Percentiles rank a stretch among this genome's conserved stretches.
Evolutionary conservation across 2,888 invertebrate genomes (phyloP).

Genomic region (Asteroscopus sphinx): DNA sequence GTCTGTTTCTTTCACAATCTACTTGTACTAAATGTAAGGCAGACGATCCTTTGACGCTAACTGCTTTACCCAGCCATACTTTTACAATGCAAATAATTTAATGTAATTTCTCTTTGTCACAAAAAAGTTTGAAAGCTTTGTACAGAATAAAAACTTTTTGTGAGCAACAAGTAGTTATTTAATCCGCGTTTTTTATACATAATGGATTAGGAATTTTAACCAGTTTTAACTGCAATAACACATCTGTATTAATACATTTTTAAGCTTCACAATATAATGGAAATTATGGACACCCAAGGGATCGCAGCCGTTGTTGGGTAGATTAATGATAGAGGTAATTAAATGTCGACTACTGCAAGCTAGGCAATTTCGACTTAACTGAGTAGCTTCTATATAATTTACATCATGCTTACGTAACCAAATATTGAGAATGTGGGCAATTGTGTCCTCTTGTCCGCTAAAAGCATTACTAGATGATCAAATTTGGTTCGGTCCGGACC

Average conservation of each 20-base stretch:
- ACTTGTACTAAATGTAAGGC: constrained; percentile 3
- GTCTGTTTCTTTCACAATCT: constrained; percentile 19
- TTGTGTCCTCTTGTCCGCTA: no score
- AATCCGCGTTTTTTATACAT: neutral
- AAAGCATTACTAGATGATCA: no score
- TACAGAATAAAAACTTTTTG: neutral
- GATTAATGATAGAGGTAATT: constrained; percentile 49
- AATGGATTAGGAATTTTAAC: constrained; percentile 16
- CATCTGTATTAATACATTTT: constrained; percentile 34
- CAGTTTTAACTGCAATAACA: constrained; percentile 10
- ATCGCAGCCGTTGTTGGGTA: constrained; percentile 29
- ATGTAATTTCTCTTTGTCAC: neutral
- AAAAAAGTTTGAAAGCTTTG: neutral
- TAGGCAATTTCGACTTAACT: constrained; percentile 27
- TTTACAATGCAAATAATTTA: constrained; percentile 1
- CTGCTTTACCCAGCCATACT: neutral
- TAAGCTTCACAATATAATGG: constrained; percentile 35
- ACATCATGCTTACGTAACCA: neutral
- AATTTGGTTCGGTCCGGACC: no score
- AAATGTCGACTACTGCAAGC: constrained; percentile 37
- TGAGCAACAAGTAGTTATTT: neutral
- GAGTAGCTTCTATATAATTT: constrained; percentile 5
- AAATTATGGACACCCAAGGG: constrained; percentile 26
- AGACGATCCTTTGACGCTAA: neutral
- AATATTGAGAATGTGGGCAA: neutral